Evolutionary conservation across 2,888 invertebrate species (phyloP), one percentile per base, ranked within the genome.

Genomic region (Drosophila mimetica): DNA sequence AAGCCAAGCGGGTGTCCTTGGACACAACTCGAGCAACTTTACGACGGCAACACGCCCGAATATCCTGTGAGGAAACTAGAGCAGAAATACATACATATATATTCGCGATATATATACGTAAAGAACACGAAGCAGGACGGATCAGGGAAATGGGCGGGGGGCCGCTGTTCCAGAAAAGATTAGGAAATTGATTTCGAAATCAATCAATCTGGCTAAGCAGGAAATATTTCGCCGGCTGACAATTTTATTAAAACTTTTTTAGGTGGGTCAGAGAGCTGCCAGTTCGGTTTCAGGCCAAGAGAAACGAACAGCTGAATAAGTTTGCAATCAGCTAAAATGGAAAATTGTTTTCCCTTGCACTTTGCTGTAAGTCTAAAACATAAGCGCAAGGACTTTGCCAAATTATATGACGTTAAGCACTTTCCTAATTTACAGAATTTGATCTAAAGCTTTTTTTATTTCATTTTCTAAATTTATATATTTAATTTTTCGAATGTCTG

Each of bases 1-100:
- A 81, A 85, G 82, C 79, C 82, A 86, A 84, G 66, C 69, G 47
- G 52, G 46, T 30, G 71, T 47, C 69, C 71, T 60, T 60, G 61
- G 61, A 47, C 61, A 52, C 28, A 44, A 25, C 66, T 48, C 32
- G 20, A 70, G 22, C 32, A 47, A 70, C 51, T 69, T 69, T 69
- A 69, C 71, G 70, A 53, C 37, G 25, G 51, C 63, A 42, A 51
- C 65, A 51, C 13, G 34, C 25, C 52, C 66, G 42, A 64, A 44
- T 65, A 51, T 65, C 47, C 61, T 47, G 18, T 6, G 2, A 16
- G 58, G 18, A 55, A 55, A 48, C 36, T 48, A 20, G 20, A 59
- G 34, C 25, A 44, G 20, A 14, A 16, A 41, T 14, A 30, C 11
- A 30, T 41, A 13, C 20, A 20, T 22, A 22, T 42, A 42, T 13